These are phyloP conservation scores for Lucilia sericata DNA, from an alignment of 1,140 invertebrate genomes.

Conservation along the genomic window DNA sequence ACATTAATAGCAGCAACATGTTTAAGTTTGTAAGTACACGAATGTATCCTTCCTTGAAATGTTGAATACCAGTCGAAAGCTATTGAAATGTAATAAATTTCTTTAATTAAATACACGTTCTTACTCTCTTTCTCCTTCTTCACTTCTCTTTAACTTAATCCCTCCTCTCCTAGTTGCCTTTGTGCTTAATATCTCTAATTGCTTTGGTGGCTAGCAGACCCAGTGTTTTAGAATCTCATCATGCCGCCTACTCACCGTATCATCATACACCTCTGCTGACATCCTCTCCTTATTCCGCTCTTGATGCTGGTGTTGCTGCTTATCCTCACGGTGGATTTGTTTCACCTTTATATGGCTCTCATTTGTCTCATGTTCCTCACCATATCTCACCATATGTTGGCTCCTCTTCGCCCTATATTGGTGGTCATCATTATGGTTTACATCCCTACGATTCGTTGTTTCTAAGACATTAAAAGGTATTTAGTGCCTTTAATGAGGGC, in stretches of 20 bases:
- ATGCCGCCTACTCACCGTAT: constrained; percentile 10
- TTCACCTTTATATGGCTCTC: not conserved
- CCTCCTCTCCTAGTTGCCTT: not conserved
- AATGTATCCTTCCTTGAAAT: not conserved
- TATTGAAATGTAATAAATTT: constrained; percentile 19
- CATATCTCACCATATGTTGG: not conserved
- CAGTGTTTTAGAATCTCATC: not conserved
- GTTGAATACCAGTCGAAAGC: not conserved
- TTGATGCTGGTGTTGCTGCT: not conserved
- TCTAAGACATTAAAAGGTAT: not conserved
- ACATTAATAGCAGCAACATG: not conserved
- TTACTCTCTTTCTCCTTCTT: not conserved
- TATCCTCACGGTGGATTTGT: not conserved
- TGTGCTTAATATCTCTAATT: not conserved
- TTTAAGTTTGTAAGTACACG: not conserved
- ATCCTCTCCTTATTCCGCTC: not conserved
- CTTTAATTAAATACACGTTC: not conserved
- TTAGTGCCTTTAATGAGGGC: too few relatives aligned
- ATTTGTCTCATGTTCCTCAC: not conserved
- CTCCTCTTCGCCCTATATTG: not conserved
- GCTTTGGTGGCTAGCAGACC: not conserved
- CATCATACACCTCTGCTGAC: not conserved
- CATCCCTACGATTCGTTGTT: not conserved
- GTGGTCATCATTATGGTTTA: not conserved
- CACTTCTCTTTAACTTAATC: not conserved